Evolutionary conservation across 2,888 invertebrate genomes (phyloP), one percentile per base, ranked within the genome.

Genomic region (Drosophila tanythrix): DNA sequence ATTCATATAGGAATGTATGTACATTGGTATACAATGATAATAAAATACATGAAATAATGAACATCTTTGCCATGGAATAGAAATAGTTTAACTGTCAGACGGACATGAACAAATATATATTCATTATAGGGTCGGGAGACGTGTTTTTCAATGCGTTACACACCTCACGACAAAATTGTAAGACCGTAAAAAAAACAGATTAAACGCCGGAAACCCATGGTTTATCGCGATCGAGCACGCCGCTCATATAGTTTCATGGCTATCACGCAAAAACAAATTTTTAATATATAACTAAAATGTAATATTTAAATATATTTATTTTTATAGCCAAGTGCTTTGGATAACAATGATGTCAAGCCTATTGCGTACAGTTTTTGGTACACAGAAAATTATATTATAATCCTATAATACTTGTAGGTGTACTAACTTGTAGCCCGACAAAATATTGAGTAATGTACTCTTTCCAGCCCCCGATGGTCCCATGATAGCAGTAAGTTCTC

Each of bases 391-490:
- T 25, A 25, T 21, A 46, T 15, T 46, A 15, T 4, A 25, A 25
- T 8, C 25, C 15, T 8, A 15, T 15, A 25, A 46, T 15, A 25
- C 7, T 25, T 25, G 8, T 25, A 46, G 3, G 46, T 46, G 46
- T 21, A 95, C 96, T 95, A 94, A 98, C 98, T 96, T 98, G 95
- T 98, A 98, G 92, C 98, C 98, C 27, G 98, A 98, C 77, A 98
- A 95, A 87, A 98, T 98, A 92, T 98, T 98, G 92, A 98, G 96
- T 25, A 98, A 94, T 1, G 98, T 98, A 59, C 98, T 98, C 94
- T 98, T 98, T 84, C 98, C 97, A 65, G 97, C 98, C 36, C 99
- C 99, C 0, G 98, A 98, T 48, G 99, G 99, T 18, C 99, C 99
- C 98, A 99, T 99, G 91, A 99, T 98, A 82, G 98, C 99, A 8